Percentiles rank a stretch among this genome's conserved stretches.
Evolutionary conservation across 1,140 invertebrate genomes (phyloP).

Genomic region (Drosophila ficusphila): DNA sequence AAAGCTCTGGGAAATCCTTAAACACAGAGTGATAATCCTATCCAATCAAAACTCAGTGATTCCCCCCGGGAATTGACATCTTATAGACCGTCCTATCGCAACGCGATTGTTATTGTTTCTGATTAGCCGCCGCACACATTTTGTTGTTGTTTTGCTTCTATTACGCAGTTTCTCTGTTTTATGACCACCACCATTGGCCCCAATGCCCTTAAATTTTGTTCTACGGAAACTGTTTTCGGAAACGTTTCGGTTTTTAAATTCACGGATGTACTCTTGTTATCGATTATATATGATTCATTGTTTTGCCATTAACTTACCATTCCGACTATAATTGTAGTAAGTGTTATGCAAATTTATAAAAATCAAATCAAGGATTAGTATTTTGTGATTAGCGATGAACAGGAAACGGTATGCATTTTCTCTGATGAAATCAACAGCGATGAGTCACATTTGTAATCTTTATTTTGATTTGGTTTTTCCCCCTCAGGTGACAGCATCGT

Average conservation of each 20-base stretch:
- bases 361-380: too few species aligned
- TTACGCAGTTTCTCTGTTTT: conserved; percentile 56
- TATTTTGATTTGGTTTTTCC: neutral
- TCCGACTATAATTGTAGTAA: too few species aligned
- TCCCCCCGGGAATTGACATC: neutral
- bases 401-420: neutral
- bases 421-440: neutral
- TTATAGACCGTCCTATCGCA: conserved; percentile 14
- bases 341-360: too few species aligned
- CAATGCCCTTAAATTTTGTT: neutral
- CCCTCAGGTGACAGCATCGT: conserved; percentile 62
- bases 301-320: too few species aligned
- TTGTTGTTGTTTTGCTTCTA: conserved; percentile 33
- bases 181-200: neutral
- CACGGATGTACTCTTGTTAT: neutral
- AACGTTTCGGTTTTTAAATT: conserved; percentile 11
- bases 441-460: conserved; percentile 1
- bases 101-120: conserved; percentile 33
- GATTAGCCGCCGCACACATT: conserved; percentile 14
- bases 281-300: too few species aligned
- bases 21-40: neutral
- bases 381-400: neutral
- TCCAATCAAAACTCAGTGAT: neutral
- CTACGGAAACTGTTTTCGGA: conserved; percentile 7
- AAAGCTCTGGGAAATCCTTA: conserved; percentile 21